Percentiles rank a stretch among this genome's conserved stretches.
Conservation (phyloP, 2,113 vertebrate genomes). For the Trachemys scripta region DNA sequence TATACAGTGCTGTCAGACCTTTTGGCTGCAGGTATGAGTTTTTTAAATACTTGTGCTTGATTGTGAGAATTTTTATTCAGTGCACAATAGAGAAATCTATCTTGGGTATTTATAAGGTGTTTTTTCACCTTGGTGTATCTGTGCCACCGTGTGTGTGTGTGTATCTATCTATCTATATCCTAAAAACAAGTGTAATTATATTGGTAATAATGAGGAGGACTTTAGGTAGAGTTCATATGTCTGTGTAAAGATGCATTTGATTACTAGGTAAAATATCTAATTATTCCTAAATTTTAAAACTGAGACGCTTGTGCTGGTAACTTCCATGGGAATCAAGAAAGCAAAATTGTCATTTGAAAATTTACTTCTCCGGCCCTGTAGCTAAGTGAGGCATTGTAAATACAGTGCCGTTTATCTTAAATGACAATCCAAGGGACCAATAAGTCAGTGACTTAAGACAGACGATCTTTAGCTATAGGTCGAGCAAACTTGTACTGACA, state of each 20-base stretch:
- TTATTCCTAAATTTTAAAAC: neutral
- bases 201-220: no score
- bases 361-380: neutral
- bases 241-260: accelerated
- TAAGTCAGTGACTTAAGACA: neutral
- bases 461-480: neutral
- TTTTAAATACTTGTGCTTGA: accelerated
- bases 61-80: neutral
- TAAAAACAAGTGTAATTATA: neutral
- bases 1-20: slow-evolving; percentile 97
- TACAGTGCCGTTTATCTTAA: neutral
- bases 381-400: neutral
- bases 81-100: neutral
- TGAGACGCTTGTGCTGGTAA: neutral
- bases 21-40: slow-evolving; percentile 95
- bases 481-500: neutral
- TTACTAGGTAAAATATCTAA: neutral
- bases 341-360: neutral
- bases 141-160: neutral
- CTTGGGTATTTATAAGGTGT: neutral
- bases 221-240: neutral
- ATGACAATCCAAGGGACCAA: neutral
- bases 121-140: neutral
- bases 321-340: neutral
- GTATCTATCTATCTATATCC: accelerated